Evolutionary conservation across 2,888 invertebrate species (phyloP), one percentile per base, ranked within the genome.

Genomic region (Metopia argyrocephala): DNA sequence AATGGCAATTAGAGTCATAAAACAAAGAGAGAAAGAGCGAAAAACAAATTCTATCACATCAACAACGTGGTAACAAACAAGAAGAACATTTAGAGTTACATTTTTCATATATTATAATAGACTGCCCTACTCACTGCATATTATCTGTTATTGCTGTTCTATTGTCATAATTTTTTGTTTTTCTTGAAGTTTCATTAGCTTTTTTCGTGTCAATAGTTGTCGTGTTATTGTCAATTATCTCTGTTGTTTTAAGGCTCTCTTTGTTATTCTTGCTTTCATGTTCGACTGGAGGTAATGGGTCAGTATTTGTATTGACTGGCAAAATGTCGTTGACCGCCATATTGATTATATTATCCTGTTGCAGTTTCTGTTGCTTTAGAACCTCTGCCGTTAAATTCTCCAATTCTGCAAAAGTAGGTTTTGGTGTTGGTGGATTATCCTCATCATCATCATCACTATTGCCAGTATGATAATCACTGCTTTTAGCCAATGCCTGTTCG

Each of bases 361-460:
- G 59, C 38, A 38, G 3, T 38, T 48, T 56, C 2, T 61, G 69
- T 5, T 70, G 62, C 18, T 82, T 66, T 15, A 81, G 31, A n/a
- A 74, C 46, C 71, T 84, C 83, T 54, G 78, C 74, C 69, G 59
- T 81, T 15, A 87, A 59, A 31, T 85, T 83, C 80, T 86, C 87
- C 76, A 90, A 84, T 78, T 90, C 89, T 7, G 87, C 84, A 61
- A 87, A 82, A 21, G 89, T 89, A 6, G 90, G 89, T 54, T 88
- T 87, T 3, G 90, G 90, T 57, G 90, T 88, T 3, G 89, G 88
- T 45, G 89, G 87, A 79, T 86, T 86, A 75, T 86, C 85, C 56
- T 87, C 86, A 21, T 84, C 84, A 28, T 83, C 79, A 9, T 62
- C 76, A 4, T 70, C 74, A 1, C 18, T 27, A 56, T 52, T 21